Conservation (phyloP, 2,888 invertebrate genomes). For the Drosophila monieri region DNA sequence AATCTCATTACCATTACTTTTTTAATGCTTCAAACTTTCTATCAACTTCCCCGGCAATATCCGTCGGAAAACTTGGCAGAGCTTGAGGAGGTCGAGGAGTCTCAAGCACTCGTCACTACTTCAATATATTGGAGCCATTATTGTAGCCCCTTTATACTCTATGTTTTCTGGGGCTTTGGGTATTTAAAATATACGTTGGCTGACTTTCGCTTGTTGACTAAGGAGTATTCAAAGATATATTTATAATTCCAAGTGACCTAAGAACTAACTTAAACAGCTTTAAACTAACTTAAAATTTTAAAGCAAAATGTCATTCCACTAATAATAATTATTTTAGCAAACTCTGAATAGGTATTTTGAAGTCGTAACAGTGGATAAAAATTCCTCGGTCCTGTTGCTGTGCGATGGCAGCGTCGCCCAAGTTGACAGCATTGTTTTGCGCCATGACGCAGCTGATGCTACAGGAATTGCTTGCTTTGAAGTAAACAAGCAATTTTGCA, state of each 20-base stretch:
- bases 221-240: too few relatives aligned
- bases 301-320: too few relatives aligned
- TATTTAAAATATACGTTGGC: not conserved
- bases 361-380: not conserved
- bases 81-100: slow-evolving; percentile 47
- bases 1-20: slow-evolving; percentile 76
- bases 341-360: not conserved
- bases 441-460: slow-evolving; percentile 72
- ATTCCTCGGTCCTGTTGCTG: slow-evolving; percentile 7
- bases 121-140: slow-evolving; percentile 15
- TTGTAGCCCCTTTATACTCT: slow-evolving; percentile 12
- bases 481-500: slow-evolving; percentile 78
- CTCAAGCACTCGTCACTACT: slow-evolving; percentile 50
- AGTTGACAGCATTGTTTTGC: slow-evolving; percentile 78
- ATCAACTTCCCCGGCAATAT: slow-evolving; percentile 77
- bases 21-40: slow-evolving; percentile 68
- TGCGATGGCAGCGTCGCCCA: slow-evolving; percentile 45
- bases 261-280: too few relatives aligned
- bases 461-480: slow-evolving; percentile 72
- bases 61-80: slow-evolving; percentile 50
- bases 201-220: too few relatives aligned
- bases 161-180: not conserved
- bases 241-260: too few relatives aligned
- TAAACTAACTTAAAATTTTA: too few relatives aligned
- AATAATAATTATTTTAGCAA: not conserved